These are phyloP conservation scores for Synaphobranchus kaupii DNA, from an alignment of 2,797 vertebrate genomes.

Conservation along the genomic window DNA sequence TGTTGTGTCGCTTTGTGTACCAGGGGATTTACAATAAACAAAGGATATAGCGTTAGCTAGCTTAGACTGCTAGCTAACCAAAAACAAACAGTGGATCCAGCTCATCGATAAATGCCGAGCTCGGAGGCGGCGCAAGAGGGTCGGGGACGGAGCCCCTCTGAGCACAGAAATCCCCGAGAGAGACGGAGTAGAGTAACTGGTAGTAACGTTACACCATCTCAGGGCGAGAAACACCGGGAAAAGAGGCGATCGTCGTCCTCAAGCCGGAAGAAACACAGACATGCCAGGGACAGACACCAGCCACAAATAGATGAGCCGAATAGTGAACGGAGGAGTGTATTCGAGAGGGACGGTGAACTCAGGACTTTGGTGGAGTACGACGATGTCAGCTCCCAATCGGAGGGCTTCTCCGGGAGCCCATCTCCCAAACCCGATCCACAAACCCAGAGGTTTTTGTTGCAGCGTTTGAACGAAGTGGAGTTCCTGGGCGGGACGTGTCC, in stretches of 20 bases:
- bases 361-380: constrained; percentile 87
- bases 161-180: constrained; percentile 72
- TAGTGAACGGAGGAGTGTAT: constrained; percentile 65
- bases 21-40: constrained; percentile 38
- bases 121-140: constrained; percentile 78
- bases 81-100: constrained; percentile 25
- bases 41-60: constrained; percentile 16
- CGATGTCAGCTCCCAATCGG: constrained; percentile 93
- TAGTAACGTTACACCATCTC: constrained; percentile 49
- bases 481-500: constrained; percentile 63
- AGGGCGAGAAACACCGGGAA: constrained; percentile 82
- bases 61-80: constrained; percentile 15
- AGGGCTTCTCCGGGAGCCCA: constrained; percentile 80
- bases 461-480: constrained; percentile 66
- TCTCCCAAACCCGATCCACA: constrained; percentile 71
- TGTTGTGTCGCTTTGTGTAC: constrained; percentile 66
- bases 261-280: constrained; percentile 82
- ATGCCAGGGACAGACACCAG: constrained; percentile 61
- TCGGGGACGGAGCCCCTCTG: constrained; percentile 76
- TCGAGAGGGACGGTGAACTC: constrained; percentile 73
- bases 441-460: constrained; percentile 55
- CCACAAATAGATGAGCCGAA: constrained; percentile 68
- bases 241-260: constrained; percentile 82
- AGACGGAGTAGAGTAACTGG: constrained; percentile 67
- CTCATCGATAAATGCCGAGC: constrained; percentile 75